These are phyloP conservation scores for Lasiommata megera DNA, from an alignment of 2,888 invertebrate genomes.

Conservation along the genomic window DNA sequence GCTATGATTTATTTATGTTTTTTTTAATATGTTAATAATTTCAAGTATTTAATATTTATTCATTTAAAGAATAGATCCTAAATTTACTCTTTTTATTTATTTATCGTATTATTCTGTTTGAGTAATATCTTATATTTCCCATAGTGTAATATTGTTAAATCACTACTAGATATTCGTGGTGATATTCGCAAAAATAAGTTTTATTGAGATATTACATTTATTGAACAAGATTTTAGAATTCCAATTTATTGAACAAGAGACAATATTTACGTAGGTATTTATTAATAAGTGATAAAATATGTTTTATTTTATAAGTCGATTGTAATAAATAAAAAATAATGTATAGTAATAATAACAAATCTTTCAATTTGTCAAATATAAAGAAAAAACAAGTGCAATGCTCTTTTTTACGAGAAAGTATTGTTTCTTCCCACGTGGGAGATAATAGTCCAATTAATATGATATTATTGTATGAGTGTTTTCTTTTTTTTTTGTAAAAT, in stretches of 20 bases:
- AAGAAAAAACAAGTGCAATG: background rate
- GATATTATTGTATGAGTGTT: no score
- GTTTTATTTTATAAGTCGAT: conserved; percentile 13
- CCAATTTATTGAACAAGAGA: conserved; percentile 1
- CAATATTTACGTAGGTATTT: conserved; percentile 15
- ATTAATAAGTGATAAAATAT: conserved; percentile 14
- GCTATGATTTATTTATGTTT: background rate
- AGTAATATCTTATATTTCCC: no score
- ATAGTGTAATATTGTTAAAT: background rate
- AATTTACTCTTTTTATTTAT: background rate
- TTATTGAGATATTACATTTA: background rate
- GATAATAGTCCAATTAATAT: background rate
- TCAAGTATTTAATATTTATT: background rate
- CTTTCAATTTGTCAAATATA: background rate
- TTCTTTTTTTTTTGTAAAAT: conserved; percentile 1
- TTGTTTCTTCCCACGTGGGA: background rate
- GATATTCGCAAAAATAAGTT: background rate
- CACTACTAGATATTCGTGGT: background rate
- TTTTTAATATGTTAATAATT: no score
- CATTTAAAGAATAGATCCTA: background rate
- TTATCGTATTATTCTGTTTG: no score
- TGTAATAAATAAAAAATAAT: background rate
- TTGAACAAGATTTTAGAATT: no score
- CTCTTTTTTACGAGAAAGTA: conserved; percentile 1
- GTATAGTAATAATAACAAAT: background rate